A percentile compares a stretch with the other conserved stretches of the same genome.
Conservation (phyloP, 2,888 invertebrate genomes). For the Temnothorax rugatulus region DNA sequence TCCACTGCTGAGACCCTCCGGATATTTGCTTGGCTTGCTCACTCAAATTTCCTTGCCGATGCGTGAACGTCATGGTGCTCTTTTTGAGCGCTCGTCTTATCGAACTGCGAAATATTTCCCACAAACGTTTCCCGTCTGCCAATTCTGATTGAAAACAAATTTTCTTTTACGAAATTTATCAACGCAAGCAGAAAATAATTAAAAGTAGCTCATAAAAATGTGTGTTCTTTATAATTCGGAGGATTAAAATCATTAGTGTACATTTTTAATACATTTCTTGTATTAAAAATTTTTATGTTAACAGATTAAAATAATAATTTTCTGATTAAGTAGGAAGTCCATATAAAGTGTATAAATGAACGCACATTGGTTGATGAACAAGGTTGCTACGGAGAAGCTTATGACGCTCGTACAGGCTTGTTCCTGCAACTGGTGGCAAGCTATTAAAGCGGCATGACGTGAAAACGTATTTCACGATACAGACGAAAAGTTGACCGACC, state of each 20-base stretch:
- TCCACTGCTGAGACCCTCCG: slow-evolving; percentile 74
- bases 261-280: background rate
- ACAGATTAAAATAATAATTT: slow-evolving; percentile 15
- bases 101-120: slow-evolving; percentile 41
- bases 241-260: background rate
- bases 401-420: slow-evolving; percentile 44
- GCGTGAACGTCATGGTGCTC: slow-evolving; percentile 41
- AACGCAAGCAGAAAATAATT: background rate
- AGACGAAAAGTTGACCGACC: slow-evolving; percentile 56
- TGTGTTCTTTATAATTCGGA: background rate
- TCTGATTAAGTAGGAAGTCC: background rate
- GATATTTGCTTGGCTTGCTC: slow-evolving; percentile 81
- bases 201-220: background rate
- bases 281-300: background rate
- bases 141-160: slow-evolving; percentile 7
- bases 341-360: slow-evolving; percentile 23
- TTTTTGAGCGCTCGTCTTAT: slow-evolving; percentile 47
- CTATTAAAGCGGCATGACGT: slow-evolving; percentile 58
- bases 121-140: slow-evolving; percentile 35
- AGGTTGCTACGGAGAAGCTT: slow-evolving; percentile 51
- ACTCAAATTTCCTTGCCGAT: slow-evolving; percentile 75
- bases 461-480: slow-evolving; percentile 56
- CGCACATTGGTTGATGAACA: slow-evolving; percentile 33
- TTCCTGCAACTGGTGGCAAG: slow-evolving; percentile 58
- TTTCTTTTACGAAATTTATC: background rate